Evolutionary conservation across 2,113 vertebrate genomes (phyloP).

Genomic region (Oriolus oriolus): DNA sequence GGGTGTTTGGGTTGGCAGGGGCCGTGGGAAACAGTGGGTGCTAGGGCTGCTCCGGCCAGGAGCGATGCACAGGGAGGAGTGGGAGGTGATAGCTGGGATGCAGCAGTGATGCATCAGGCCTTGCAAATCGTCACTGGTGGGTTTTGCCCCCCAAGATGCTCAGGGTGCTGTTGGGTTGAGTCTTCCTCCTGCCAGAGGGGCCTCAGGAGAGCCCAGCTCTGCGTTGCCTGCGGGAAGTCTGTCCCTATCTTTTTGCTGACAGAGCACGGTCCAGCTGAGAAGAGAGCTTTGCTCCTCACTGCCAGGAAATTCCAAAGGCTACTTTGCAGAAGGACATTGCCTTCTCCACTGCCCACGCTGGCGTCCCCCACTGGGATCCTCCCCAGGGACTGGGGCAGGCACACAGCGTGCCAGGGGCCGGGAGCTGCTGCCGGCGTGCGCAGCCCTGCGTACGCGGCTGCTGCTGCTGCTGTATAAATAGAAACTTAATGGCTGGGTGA

Average conservation of each 20-base stretch:
- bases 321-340: not conserved
- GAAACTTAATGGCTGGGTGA: conserved; percentile 46
- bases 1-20: not conserved
- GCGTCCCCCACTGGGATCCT: not conserved
- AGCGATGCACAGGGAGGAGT: not conserved
- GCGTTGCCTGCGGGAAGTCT: rapidly evolving
- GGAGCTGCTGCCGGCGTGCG: not conserved
- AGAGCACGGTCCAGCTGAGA: not conserved
- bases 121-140: rapidly evolving
- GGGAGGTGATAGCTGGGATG: not conserved
- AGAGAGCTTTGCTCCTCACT: not conserved
- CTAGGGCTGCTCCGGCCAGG: rapidly evolving
- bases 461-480: conserved; percentile 21
- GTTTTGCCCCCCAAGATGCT: not conserved
- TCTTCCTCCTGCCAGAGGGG: not conserved
- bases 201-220: not conserved
- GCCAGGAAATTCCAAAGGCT: not conserved
- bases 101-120: not conserved
- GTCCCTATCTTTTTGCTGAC: not conserved
- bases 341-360: not conserved
- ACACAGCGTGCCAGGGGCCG: rapidly evolving
- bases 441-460: not conserved
- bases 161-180: not conserved
- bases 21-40: rapidly evolving
- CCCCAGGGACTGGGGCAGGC: not conserved